Evolutionary conservation across 2,113 vertebrate species (phyloP), one percentile per base, ranked within the genome.

Genomic region (Platysteira castanea): DNA sequence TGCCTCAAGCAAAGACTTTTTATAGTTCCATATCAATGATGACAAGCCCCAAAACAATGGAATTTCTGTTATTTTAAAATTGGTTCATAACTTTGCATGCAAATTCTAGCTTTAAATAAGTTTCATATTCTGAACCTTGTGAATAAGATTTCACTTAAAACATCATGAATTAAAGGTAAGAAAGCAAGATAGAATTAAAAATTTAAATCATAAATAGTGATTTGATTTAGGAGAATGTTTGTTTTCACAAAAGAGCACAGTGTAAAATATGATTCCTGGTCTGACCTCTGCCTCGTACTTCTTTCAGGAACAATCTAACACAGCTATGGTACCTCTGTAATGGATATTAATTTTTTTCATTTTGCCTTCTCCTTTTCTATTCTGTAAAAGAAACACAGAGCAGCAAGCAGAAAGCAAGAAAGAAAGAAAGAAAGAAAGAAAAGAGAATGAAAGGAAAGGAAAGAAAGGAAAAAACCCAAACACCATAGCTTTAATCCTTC

Each of bases 401-500:
- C 79, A 67, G 75, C 84, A 80, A 63, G 82, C 59, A 68, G 69
- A 90, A 26, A 67, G 11, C 13, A 24, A 46, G 33, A 64, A n/a
- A n/a, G 20, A 12, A 17, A 24, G 37, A 31, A 4, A 17, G 11
- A 12, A 1, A 17, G 7, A 42, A 9, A 30, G 7, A 28, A 2
- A 24, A 2, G 4, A 35, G 4, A 39, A 4, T 11, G 1, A 22
- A 28, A 4, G 14, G 1, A 22, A 28, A 8, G 2, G 8, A 37
- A 31, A 7, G 10, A n/a, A 33, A 6, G 9, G 13, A 24, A 15
- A 16, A 26, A 18, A 18, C 8, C 8, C 44, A 27, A 50, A 50
- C 6, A 26, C 52, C 15, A 87, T 9, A n/a, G 84, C 98, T 98
- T 98, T 98, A 98, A 98, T 98, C 97, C 96, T 92, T 46, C 30